Conservation (phyloP, 2,888 invertebrate species). For the Volucella inflata region DNA sequence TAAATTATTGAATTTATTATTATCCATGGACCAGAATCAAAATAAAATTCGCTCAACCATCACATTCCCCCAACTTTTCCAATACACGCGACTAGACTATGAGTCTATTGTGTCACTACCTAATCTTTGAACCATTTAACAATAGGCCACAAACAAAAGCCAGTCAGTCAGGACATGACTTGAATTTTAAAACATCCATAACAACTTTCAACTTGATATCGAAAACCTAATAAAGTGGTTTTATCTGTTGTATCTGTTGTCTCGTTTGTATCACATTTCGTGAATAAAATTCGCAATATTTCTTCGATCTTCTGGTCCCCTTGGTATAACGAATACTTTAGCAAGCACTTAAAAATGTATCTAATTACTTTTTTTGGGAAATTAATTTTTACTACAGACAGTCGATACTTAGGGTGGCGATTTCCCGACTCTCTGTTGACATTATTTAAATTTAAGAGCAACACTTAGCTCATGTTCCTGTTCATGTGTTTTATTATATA, state of each 20-base stretch:
- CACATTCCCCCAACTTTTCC: slow-evolving; percentile 21
- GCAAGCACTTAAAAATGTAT: slow-evolving; percentile 54
- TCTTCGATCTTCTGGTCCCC: slow-evolving; percentile 1
- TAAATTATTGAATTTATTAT: no score
- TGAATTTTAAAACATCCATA: slow-evolving; percentile 59
- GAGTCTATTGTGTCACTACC: slow-evolving; percentile 20
- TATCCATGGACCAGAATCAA: slow-evolving; percentile 25
- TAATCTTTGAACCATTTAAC: slow-evolving; percentile 7
- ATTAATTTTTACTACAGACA: slow-evolving; percentile 58
- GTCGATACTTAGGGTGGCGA: slow-evolving; percentile 38
- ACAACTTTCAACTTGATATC: slow-evolving; percentile 22
- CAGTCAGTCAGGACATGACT: slow-evolving; percentile 31
- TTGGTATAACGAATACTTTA: background rate
- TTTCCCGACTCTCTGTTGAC: background rate
- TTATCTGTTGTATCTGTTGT: slow-evolving; percentile 17
- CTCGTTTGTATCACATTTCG: slow-evolving; percentile 48
- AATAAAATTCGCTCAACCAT: slow-evolving; percentile 68
- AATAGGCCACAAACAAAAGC: slow-evolving; percentile 28
- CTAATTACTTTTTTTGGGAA: slow-evolving; percentile 60
- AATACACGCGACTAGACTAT: slow-evolving; percentile 40
- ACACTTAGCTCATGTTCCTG: background rate
- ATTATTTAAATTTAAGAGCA: slow-evolving; percentile 41
- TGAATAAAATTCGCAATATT: slow-evolving; percentile 58
- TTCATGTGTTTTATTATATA: background rate
- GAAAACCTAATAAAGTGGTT: slow-evolving; percentile 56